A percentile compares a stretch with the other conserved stretches of the same genome.
Evolutionary conservation across 2,113 vertebrate species (phyloP).

Genomic region (Ceyx cyanopectus): DNA sequence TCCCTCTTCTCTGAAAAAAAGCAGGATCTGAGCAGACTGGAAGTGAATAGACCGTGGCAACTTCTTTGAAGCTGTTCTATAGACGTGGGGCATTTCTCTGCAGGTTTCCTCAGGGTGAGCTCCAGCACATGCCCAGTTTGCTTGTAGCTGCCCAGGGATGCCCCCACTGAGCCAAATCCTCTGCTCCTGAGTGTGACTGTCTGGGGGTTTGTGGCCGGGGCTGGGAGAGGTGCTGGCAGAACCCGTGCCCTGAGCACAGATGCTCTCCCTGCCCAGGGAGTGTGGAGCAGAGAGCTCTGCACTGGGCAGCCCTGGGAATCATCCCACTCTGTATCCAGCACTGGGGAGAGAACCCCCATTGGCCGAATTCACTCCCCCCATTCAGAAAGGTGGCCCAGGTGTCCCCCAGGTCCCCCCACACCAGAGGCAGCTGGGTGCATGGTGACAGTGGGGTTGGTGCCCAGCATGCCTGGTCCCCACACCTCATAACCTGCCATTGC

Average conservation of each 20-base stretch:
- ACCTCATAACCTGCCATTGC: not conserved
- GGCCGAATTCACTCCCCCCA: not conserved
- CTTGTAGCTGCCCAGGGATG: not conserved
- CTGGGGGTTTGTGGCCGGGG: rapidly evolving
- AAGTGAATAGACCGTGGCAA: constrained; percentile 38
- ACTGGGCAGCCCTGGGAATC: too few relatives aligned
- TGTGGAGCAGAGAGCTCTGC: not conserved
- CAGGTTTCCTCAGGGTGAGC: rapidly evolving
- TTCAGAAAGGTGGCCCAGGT: rapidly evolving
- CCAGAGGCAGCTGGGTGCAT: rapidly evolving
- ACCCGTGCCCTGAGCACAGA: rapidly evolving
- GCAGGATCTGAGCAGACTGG: constrained; percentile 67
- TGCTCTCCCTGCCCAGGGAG: not conserved
- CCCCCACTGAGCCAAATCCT: not conserved
- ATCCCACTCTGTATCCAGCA: rapidly evolving
- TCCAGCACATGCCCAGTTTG: not conserved
- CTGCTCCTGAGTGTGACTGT: rapidly evolving
- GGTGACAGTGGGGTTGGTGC: rapidly evolving
- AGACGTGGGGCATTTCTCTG: rapidly evolving
- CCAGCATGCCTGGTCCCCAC: not conserved
- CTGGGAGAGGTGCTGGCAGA: too few relatives aligned
- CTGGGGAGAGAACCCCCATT: not conserved
- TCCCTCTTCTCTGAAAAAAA: not conserved
- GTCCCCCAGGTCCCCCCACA: rapidly evolving
- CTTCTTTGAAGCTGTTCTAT: constrained; percentile 62